phyloP scores from a whole-genome alignment of 2,113 vertebrate genomes.

The Oncorhynchus gorbuscha region DNA sequence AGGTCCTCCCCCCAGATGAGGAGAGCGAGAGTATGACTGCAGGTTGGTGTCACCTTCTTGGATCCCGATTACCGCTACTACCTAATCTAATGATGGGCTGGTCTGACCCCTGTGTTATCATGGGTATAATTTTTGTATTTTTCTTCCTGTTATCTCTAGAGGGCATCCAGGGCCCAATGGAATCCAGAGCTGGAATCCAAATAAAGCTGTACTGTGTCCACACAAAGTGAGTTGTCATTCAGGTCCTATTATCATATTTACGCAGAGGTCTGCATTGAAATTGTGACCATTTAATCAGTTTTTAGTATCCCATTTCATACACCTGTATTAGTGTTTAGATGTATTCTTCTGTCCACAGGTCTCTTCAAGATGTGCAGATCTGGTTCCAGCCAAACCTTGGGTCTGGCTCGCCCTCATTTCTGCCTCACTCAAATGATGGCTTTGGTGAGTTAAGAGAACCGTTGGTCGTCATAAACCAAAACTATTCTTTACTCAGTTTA shows the following conservation, averaged over 20 bases:
- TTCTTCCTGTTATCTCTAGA: constrained; percentile 70
- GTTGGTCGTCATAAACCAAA: no score
- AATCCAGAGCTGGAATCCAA: constrained; percentile 88
- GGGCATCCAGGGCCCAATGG: constrained; percentile 81
- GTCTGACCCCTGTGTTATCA: no score
- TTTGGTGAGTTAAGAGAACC: constrained; percentile 76
- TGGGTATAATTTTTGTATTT: constrained; percentile 1
- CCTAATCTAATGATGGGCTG: no score
- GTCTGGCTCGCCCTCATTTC: constrained; percentile 70
- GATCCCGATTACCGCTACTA: no score
- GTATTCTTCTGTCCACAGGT: constrained; percentile 65
- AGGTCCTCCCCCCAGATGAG: constrained; percentile 91
- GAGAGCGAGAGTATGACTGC: constrained; percentile 84
- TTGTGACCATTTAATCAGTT: no score
- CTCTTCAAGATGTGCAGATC: constrained; percentile 95
- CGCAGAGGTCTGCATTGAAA: no score
- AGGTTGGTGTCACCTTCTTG: constrained; percentile 64
- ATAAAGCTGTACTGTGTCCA: constrained; percentile 98
- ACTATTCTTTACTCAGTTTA: no score
- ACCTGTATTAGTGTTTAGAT: no score
- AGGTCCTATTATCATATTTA: no score
- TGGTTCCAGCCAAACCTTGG: constrained; percentile 89
- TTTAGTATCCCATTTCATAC: no score
- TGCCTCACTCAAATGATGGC: constrained; percentile 80
- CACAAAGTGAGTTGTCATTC: constrained; percentile 84